Evolutionary conservation across 2,113 vertebrate genomes (phyloP), one percentile per base, ranked within the genome.

Genomic region (Quiscalus mexicanus): DNA sequence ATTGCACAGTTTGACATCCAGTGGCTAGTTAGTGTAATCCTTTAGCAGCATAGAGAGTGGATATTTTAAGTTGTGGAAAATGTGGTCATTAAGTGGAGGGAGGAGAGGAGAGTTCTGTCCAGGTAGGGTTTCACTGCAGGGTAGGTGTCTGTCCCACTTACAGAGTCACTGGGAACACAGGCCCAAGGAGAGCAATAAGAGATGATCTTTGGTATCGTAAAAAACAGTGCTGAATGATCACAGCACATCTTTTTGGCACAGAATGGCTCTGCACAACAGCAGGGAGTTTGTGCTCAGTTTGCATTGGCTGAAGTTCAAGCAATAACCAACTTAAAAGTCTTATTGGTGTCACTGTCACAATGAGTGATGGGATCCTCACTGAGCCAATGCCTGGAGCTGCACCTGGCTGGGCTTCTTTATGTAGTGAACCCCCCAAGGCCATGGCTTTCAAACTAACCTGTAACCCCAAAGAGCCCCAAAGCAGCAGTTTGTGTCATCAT

Each of bases 121-220:
- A 16, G 49, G 37, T 45, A 84, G 39, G 5, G 0, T 50, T 47
- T 53, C 56, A 27, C 31, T 19, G 15, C 0, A 0, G 12, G 24
- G 59, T 13, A 11, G 28, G 9, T 21, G 10, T 65, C 63, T 80
- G 59, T 64, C 22, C 63, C 25, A 8, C 24, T 53, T 35, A 15
- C 17, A 62, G 31, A 28, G 10, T 67, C 41, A n/a, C 7, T 13
- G 39, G 63, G 59, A 68, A 5, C 14, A 45, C 2, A 7, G 39
- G 9, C 42, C 18, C 3, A 9, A 71, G 30, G 25, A 77, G 44
- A 28, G 15, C 20, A 69, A 5, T 15, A 22, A 18, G 24, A 45
- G n/a, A 37, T 73, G 37, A 21, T 9, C 18, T 87, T 58, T 73
- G 45, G 9, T 68, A 11, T 14, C 24, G 45, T 35, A 64, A 86